Evolutionary conservation across 2,888 invertebrate species (phyloP).

Genomic region (Ophonus ardosiacus): DNA sequence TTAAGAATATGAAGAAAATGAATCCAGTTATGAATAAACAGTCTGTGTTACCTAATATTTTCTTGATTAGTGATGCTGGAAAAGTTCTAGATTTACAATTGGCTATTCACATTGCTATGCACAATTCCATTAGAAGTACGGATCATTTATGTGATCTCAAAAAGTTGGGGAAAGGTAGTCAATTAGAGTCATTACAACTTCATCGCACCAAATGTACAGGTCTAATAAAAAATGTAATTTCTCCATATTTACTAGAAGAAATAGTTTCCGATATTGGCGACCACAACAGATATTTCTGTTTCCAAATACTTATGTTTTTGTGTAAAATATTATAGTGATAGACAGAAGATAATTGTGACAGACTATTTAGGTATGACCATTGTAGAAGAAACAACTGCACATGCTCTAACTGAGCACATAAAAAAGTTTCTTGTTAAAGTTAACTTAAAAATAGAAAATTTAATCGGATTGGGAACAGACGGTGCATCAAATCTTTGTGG

Average conservation of each 20-base stretch:
- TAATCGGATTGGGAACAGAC: not conserved
- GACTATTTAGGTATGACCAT: not conserved
- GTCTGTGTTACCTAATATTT: not conserved
- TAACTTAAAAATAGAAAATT: not conserved
- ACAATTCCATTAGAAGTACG: not conserved
- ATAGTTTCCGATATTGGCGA: not conserved
- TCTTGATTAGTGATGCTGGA: not conserved
- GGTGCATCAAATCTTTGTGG: not conserved
- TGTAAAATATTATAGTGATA: not conserved
- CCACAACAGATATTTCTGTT: not conserved
- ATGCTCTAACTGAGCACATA: not conserved
- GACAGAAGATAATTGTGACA: not conserved
- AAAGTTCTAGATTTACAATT: not conserved
- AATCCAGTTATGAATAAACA: not conserved
- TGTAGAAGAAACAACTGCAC: not conserved
- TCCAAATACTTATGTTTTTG: not conserved
- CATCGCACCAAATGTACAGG: not conserved
- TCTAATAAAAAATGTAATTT: not conserved
- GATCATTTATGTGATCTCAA: not conserved
- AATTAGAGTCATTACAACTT: not conserved
- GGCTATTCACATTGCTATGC: not conserved
- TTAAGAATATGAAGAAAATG: not conserved
- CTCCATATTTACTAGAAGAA: not conserved
- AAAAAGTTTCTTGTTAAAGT: not conserved
- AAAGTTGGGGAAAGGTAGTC: not conserved